phyloP scores from a whole-genome alignment of 2,888 invertebrate genomes.

The Agrochola lychnidis region DNA sequence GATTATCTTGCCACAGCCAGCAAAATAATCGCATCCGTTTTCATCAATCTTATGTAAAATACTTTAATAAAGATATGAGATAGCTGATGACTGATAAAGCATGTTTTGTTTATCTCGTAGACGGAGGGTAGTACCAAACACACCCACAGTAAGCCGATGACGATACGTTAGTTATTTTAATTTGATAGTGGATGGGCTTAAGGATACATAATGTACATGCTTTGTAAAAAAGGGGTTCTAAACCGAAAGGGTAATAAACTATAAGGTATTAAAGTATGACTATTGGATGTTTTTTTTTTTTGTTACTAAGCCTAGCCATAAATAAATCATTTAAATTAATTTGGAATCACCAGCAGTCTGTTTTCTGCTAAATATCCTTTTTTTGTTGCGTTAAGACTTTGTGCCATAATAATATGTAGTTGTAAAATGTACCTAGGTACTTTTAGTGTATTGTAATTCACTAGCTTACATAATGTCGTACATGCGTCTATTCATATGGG shows the following conservation, averaged over 20 bases:
- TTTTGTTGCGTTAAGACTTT: conserved; percentile 1
- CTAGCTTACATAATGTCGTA: neutral
- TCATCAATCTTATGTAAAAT: conserved; percentile 42
- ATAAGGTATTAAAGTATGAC: neutral
- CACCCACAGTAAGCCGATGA: conserved; percentile 31
- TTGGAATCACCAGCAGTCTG: neutral
- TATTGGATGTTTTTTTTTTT: neutral
- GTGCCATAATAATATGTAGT: conserved; percentile 6
- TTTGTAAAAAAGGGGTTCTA: neutral
- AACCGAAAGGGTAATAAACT: neutral
- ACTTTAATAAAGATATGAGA: conserved; percentile 8
- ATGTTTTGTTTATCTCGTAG: conserved; percentile 26
- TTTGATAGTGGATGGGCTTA: neutral
- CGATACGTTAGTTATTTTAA: conserved; percentile 1
- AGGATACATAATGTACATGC: neutral
- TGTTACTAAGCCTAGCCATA: neutral
- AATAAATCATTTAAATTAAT: neutral
- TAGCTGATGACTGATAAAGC: conserved; percentile 17
- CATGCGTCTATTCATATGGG: neutral
- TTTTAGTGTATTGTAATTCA: conserved; percentile 9
- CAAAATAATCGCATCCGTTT: conserved; percentile 36
- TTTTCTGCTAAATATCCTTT: neutral
- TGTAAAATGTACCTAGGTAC: conserved; percentile 5
- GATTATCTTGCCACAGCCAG: conserved; percentile 21
- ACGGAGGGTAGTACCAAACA: conserved; percentile 36